These are phyloP conservation scores for Pagrus major DNA, from an alignment of 2,113 vertebrate species.

Conservation along the genomic window DNA sequence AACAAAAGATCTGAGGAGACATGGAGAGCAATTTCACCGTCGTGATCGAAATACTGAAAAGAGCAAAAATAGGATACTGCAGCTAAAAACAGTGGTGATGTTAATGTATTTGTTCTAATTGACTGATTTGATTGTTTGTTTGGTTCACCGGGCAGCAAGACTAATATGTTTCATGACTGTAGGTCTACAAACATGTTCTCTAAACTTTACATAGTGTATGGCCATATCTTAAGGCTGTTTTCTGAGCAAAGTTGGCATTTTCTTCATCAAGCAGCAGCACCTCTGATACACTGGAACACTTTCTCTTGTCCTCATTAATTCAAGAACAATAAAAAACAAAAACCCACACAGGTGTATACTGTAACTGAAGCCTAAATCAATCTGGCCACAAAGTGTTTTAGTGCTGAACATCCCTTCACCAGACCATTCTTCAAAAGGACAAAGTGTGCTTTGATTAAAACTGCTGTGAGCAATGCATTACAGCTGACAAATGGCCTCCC, in stretches of 20 bases:
- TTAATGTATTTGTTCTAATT: background rate
- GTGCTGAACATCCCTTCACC: constrained; percentile 28
- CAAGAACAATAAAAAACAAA: background rate
- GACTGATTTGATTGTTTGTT: background rate
- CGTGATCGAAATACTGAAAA: background rate
- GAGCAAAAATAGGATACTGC: background rate
- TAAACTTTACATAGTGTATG: background rate
- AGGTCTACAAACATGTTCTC: background rate
- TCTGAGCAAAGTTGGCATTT: background rate
- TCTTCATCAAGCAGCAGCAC: background rate
- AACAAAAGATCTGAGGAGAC: constrained; percentile 4
- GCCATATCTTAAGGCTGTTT: background rate
- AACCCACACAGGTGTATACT: background rate
- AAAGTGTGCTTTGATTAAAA: constrained; percentile 79
- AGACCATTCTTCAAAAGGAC: constrained; percentile 75
- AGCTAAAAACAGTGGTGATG: background rate
- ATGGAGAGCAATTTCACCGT: background rate
- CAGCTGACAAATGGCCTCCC: constrained; percentile 74
- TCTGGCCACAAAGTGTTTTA: constrained; percentile 13
- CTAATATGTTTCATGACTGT: background rate
- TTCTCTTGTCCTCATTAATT: constrained; percentile 1
- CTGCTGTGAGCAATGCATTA: constrained; percentile 65
- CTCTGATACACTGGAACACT: background rate
- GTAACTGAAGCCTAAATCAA: constrained; percentile 19
- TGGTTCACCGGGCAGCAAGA: background rate